Evolutionary conservation across 2,113 vertebrate species (phyloP), one percentile per base, ranked within the genome.

Genomic region (Boulengeromyrus knoepffleri): DNA sequence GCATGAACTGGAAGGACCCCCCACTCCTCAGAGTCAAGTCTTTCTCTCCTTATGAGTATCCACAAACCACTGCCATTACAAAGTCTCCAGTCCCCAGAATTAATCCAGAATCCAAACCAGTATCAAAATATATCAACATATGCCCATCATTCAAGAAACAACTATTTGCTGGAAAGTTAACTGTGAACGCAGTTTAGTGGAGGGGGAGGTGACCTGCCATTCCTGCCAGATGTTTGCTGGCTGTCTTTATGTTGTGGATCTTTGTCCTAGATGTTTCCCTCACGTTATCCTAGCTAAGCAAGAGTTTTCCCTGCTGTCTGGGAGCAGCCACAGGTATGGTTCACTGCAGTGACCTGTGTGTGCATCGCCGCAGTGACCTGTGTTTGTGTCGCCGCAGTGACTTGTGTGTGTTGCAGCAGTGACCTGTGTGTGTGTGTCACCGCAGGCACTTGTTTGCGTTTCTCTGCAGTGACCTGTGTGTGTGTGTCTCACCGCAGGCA

Each of bases 91-190:
- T 91, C 58, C 88, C 88, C 56, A 49, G 88, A 8, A 89, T 93
- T 91, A 85, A 36, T 39, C 46, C 89, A 90, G 94, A 87, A 36
- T 45, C 46, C 89, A 90, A 94, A 95, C 92, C 91, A 77, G 10
- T 86, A 91, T 92, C 93, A 93, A 92, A 93, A 93, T 91, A 13
- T 87, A 83, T 86, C 91, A 39, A 53, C 47, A 53, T 88, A 87
- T 70, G 87, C 88, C 47, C n/a, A 46, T 53, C 45, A 89, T 86
- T 89, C n/a, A 49, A 39, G 50, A 91, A 90, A 90, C 62, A 89
- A 84, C 83, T 87, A 85, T 89, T 91, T 56, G n/a, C 62, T 70
- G 74, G 85, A 85, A 46, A n/a, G 12, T 50, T 50, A 17, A 58
- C 39, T 47, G 45, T 86, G 53, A 85, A 58, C 12, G 7, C 24